phyloP scores from a whole-genome alignment of 2,113 vertebrate species.

The Paramormyrops kingsleyae region DNA sequence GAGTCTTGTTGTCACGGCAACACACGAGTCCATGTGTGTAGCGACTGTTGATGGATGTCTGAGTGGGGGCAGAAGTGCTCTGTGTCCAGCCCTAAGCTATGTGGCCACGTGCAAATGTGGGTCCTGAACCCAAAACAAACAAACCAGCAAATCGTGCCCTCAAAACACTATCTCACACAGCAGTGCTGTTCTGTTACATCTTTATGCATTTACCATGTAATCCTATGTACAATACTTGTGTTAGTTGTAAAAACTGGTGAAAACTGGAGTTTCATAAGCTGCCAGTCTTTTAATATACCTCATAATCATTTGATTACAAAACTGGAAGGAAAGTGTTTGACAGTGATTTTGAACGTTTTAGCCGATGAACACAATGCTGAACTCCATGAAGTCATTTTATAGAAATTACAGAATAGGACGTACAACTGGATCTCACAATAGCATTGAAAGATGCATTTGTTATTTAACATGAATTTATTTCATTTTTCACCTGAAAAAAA shows the following conservation, averaged over 20 bases:
- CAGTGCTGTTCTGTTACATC: constrained; percentile 43
- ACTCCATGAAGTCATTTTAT: neutral
- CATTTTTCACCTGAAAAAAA: neutral
- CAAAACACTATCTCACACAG: constrained; percentile 41
- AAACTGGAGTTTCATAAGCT: constrained; percentile 30
- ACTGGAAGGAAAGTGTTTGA: neutral
- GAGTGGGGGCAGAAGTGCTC: constrained; percentile 53
- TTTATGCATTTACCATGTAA: constrained; percentile 35
- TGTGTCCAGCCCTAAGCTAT: constrained; percentile 46
- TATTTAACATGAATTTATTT: neutral
- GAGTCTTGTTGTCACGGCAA: constrained; percentile 40
- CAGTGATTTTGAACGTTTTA: neutral
- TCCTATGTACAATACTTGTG: constrained; percentile 41
- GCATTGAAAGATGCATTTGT: neutral
- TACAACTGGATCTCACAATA: neutral
- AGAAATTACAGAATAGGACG: neutral
- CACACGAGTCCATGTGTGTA: constrained; percentile 39
- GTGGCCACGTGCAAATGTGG: constrained; percentile 49
- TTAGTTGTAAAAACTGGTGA: constrained; percentile 39
- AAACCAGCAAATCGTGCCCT: constrained; percentile 42
- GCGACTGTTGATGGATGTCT: constrained; percentile 45
- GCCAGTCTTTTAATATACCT: neutral
- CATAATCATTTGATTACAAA: neutral
- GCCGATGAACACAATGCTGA: neutral
- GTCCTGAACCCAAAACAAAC: constrained; percentile 41